Evolutionary conservation across 2,797 vertebrate species (phyloP).

Genomic region (Pseudopleuronectes americanus): DNA sequence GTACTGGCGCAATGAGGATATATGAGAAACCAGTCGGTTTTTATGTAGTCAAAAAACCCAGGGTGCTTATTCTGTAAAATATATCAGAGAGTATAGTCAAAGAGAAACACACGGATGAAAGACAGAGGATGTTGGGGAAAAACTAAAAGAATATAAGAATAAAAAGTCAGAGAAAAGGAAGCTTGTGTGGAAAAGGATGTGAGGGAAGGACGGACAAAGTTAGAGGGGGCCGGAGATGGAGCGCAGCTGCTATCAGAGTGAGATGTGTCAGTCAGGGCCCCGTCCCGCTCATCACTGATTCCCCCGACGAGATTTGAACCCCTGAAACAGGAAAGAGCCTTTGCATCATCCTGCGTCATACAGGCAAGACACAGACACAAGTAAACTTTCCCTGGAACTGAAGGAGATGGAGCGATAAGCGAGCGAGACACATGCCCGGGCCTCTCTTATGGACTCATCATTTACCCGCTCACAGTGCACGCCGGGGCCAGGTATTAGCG

Average conservation of each 20-base stretch:
- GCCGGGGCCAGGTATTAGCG: conserved; percentile 55
- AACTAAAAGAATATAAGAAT: conserved; percentile 21
- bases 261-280: conserved; percentile 74
- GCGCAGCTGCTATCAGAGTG: conserved; percentile 62
- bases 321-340: conserved; percentile 51
- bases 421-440: conserved; percentile 43
- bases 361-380: conserved; percentile 45
- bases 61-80: conserved; percentile 38
- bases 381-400: conserved; percentile 67
- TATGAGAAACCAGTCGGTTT: conserved; percentile 34
- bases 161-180: conserved; percentile 52
- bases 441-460: conserved; percentile 68
- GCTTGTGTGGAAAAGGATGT: conserved; percentile 32
- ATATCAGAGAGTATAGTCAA: conserved; percentile 38
- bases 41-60: conserved; percentile 38
- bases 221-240: conserved; percentile 24
- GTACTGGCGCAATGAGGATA: conserved; percentile 22
- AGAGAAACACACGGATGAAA: conserved; percentile 48
- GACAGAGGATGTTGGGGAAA: conserved; percentile 46
- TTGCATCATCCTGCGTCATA: conserved; percentile 46
- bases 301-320: conserved; percentile 67
- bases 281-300: conserved; percentile 65
- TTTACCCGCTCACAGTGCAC: conserved; percentile 56
- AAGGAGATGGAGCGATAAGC: conserved; percentile 62
- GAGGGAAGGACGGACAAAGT: conserved; percentile 1